phyloP scores from a whole-genome alignment of 2,888 invertebrate genomes.

The Tinea semifulvella region DNA sequence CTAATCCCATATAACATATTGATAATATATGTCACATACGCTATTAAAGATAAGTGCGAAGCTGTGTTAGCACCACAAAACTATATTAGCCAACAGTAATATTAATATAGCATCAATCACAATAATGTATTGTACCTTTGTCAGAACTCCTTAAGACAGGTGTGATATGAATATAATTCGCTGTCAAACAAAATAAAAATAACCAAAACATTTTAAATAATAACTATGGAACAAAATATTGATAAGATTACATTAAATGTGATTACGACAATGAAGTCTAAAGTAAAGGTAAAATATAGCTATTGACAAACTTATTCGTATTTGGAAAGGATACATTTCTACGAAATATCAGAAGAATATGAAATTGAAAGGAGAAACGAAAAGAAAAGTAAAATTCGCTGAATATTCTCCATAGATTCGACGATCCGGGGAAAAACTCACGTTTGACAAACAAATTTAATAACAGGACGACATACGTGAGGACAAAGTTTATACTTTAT shows the following conservation, averaged over 20 bases:
- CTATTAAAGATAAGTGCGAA: neutral
- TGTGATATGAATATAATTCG: conserved; percentile 1
- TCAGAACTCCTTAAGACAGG: neutral
- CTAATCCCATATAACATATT: no score
- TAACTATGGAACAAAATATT: no score
- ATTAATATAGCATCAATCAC: neutral
- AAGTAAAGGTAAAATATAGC: conserved; percentile 1
- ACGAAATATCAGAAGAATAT: conserved; percentile 2
- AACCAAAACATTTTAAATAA: neutral
- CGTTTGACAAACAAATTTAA: conserved; percentile 11
- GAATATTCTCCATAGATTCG: conserved; percentile 1
- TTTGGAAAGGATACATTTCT: conserved; percentile 4
- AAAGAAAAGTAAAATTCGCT: neutral
- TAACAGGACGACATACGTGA: neutral
- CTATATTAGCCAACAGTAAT: neutral
- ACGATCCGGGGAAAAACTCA: conserved; percentile 2
- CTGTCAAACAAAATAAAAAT: neutral
- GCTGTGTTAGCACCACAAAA: neutral
- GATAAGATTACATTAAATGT: no score
- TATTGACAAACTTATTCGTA: no score
- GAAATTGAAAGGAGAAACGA: neutral
- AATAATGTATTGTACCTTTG: neutral
- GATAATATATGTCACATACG: no score
- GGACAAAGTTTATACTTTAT: neutral
- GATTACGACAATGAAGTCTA: neutral